phyloP scores from a whole-genome alignment of 2,113 vertebrate species.

The Chaenogobius annularis region DNA sequence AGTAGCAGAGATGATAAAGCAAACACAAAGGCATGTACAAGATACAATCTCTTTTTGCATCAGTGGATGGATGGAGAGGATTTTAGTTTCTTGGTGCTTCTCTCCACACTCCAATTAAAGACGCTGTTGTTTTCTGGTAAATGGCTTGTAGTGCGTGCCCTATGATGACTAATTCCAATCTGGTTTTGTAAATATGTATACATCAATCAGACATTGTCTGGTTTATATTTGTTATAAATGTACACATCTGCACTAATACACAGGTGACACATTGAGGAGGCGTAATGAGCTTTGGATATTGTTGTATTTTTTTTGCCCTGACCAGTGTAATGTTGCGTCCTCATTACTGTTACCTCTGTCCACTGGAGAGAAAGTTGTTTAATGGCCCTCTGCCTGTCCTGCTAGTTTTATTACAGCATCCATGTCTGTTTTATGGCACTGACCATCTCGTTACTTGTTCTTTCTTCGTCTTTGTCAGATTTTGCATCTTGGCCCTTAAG shows the following conservation, averaged over 20 bases:
- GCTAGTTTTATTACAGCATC: background rate
- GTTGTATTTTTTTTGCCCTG: conserved; percentile 46
- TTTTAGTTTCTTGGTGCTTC: conserved; percentile 36
- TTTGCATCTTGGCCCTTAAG: background rate
- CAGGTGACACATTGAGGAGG: conserved; percentile 19
- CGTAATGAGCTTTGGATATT: conserved; percentile 29
- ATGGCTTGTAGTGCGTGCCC: conserved; percentile 23
- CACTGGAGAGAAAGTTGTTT: conserved; percentile 2
- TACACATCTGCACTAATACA: conserved; percentile 7
- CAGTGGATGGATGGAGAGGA: conserved; percentile 29
- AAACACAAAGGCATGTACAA: conserved; percentile 40
- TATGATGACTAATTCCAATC: conserved; percentile 44
- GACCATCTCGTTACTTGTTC: background rate
- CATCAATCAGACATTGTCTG: conserved; percentile 13
- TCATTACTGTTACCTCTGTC: conserved; percentile 40
- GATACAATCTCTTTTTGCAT: conserved; percentile 25
- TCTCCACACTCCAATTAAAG: conserved; percentile 53
- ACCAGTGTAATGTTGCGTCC: conserved; percentile 43
- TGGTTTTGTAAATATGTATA: conserved; percentile 36
- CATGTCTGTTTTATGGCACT: background rate
- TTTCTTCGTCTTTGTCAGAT: background rate
- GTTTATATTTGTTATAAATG: conserved; percentile 18
- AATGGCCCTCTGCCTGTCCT: background rate
- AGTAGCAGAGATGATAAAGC: conserved; percentile 24
- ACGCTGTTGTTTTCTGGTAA: conserved; percentile 29